These are phyloP conservation scores for Ellobium chinense DNA, from an alignment of 2,888 invertebrate genomes.

Conservation along the genomic window DNA sequence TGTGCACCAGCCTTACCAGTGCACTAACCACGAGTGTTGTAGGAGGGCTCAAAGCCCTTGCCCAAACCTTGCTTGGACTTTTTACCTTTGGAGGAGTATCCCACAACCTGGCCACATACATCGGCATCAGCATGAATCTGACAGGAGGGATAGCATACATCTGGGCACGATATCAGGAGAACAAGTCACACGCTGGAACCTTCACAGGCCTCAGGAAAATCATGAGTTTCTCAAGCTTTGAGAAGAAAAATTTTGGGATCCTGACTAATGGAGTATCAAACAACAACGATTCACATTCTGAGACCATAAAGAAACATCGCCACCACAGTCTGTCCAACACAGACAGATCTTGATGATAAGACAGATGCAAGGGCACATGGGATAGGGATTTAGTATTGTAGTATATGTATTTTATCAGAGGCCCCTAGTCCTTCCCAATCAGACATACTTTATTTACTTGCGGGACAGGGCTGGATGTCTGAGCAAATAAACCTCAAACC, in stretches of 20 bases:
- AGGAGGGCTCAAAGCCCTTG: slow-evolving; percentile 78
- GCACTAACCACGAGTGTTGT: slow-evolving; percentile 80
- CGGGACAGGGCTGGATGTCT: too few relatives aligned
- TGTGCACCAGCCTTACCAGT: slow-evolving; percentile 79
- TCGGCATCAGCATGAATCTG: slow-evolving; percentile 78
- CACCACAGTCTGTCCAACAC: background rate
- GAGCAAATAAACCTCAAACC: too few relatives aligned
- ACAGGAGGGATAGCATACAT: slow-evolving; percentile 78
- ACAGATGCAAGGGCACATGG: too few relatives aligned
- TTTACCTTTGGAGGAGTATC: slow-evolving; percentile 79
- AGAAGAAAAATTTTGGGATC: background rate
- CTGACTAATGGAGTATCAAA: background rate
- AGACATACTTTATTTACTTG: too few relatives aligned
- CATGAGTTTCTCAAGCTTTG: slow-evolving; percentile 57
- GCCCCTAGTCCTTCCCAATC: too few relatives aligned
- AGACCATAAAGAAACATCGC: background rate
- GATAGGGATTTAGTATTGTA: too few relatives aligned
- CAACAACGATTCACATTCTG: background rate
- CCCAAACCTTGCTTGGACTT: slow-evolving; percentile 79
- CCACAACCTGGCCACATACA: slow-evolving; percentile 70
- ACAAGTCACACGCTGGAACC: slow-evolving; percentile 36
- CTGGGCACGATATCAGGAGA: slow-evolving; percentile 75
- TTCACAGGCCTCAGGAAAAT: slow-evolving; percentile 59
- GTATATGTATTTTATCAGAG: too few relatives aligned
- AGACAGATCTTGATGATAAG: background rate